phyloP scores from a whole-genome alignment of 2,113 vertebrate genomes.

The Esox niger region DNA sequence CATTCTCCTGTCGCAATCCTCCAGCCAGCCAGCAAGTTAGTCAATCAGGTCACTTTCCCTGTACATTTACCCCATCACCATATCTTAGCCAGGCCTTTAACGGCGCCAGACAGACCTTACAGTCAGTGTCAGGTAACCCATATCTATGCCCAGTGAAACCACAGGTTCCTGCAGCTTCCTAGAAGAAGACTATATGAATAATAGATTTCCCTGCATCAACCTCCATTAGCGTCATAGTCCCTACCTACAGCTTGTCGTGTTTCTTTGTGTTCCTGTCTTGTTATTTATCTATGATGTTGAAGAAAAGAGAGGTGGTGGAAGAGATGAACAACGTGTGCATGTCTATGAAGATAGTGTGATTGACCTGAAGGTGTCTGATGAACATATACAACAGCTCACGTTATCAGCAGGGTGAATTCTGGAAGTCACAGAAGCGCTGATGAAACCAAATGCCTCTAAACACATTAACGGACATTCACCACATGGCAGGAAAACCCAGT shows the following conservation, averaged over 20 bases:
- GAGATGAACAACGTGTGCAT: neutral
- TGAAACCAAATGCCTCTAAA: too few relatives aligned
- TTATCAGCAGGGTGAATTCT: too few relatives aligned
- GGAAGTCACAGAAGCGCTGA: too few relatives aligned
- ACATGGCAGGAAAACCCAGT: too few relatives aligned
- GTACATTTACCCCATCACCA: neutral
- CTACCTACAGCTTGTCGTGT: neutral
- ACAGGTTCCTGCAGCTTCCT: neutral
- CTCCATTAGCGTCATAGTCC: neutral
- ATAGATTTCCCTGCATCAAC: constrained; percentile 32
- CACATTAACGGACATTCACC: too few relatives aligned
- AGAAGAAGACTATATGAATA: constrained; percentile 36
- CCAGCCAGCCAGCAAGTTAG: neutral
- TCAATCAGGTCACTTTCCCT: neutral
- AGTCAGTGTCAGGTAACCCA: neutral
- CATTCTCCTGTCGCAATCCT: neutral
- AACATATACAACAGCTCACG: too few relatives aligned
- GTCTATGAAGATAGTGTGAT: too few relatives aligned
- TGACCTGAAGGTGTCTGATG: too few relatives aligned
- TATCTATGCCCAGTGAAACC: neutral
- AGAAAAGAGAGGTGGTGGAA: too few relatives aligned
- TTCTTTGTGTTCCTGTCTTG: neutral
- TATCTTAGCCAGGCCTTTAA: too few relatives aligned
- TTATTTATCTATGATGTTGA: neutral
- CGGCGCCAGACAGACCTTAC: neutral